Evolutionary conservation across 1,140 invertebrate genomes (phyloP).

Genomic region (Pentalonia nigronervosa): DNA sequence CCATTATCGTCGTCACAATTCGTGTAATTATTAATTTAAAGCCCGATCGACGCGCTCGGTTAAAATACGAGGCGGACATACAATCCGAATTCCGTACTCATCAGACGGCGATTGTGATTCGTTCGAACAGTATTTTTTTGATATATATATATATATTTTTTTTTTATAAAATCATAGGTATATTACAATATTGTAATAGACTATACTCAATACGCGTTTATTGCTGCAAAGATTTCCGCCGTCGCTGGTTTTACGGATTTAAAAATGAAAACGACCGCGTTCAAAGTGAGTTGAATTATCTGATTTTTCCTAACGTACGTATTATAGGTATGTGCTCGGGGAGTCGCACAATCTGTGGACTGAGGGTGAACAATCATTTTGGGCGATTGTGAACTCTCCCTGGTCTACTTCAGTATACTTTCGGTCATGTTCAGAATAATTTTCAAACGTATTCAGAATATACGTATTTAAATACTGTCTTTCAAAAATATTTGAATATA

Average conservation of each 20-base stretch:
- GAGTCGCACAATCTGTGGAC: too few relatives aligned
- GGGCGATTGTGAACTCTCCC: too few relatives aligned
- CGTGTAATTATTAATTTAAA: neutral
- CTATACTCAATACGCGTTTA: neutral
- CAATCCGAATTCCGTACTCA: neutral
- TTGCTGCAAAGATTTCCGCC: neutral
- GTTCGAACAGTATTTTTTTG: too few relatives aligned
- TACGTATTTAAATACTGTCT: too few relatives aligned
- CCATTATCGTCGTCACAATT: neutral
- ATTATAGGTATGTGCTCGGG: too few relatives aligned
- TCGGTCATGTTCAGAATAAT: too few relatives aligned
- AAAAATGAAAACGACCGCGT: neutral
- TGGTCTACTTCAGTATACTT: too few relatives aligned
- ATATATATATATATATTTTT: too few relatives aligned
- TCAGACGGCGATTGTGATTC: neutral
- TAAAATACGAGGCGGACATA: neutral
- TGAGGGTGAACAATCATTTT: too few relatives aligned
- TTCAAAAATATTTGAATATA: too few relatives aligned
- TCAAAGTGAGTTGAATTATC: neutral
- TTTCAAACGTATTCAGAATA: too few relatives aligned
- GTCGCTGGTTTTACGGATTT: neutral
- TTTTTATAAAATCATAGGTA: neutral
- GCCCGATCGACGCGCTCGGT: neutral
- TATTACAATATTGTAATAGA: neutral
- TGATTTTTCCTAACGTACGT: too few relatives aligned